phyloP scores from a whole-genome alignment of 2,113 vertebrate species.

The Triplophysa rosa region DNA sequence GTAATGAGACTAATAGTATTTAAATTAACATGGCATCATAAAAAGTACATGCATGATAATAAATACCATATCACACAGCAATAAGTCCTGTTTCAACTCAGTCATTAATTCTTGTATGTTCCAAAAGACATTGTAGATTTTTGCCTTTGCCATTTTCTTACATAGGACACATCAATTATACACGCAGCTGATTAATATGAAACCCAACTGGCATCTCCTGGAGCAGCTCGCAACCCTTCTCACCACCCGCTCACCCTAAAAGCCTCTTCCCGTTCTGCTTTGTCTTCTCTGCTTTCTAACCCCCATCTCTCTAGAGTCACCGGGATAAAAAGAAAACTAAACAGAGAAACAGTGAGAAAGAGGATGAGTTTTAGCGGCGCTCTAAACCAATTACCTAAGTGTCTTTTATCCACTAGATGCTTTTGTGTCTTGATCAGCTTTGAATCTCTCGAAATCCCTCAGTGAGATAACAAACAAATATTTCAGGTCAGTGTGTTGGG shows the following conservation, averaged over 20 bases:
- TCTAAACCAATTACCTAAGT: slow-evolving; percentile 86
- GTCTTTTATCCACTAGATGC: slow-evolving; percentile 81
- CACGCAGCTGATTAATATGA: background rate
- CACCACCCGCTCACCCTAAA: slow-evolving; percentile 47
- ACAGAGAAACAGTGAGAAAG: slow-evolving; percentile 65
- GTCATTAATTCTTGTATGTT: too few species aligned
- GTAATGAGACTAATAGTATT: too few species aligned
- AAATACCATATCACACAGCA: too few species aligned
- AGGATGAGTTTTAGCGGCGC: slow-evolving; percentile 69
- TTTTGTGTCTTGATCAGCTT: slow-evolving; percentile 86
- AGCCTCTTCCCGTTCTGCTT: slow-evolving; percentile 47
- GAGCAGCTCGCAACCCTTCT: background rate
- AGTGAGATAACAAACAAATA: slow-evolving; percentile 85
- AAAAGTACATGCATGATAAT: too few species aligned
- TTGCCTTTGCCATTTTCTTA: background rate
- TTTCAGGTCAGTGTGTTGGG: slow-evolving; percentile 68
- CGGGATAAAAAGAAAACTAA: slow-evolving; percentile 68
- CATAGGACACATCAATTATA: background rate
- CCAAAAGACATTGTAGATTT: too few species aligned
- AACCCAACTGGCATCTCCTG: background rate
- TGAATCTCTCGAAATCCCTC: slow-evolving; percentile 84
- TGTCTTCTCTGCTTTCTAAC: slow-evolving; percentile 44
- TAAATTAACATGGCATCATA: too few species aligned
- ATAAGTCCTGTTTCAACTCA: too few species aligned
- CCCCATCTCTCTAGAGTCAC: slow-evolving; percentile 57